Evolutionary conservation across 2,797 vertebrate species (phyloP).

Genomic region (Parauchenoglanis punctatus): DNA sequence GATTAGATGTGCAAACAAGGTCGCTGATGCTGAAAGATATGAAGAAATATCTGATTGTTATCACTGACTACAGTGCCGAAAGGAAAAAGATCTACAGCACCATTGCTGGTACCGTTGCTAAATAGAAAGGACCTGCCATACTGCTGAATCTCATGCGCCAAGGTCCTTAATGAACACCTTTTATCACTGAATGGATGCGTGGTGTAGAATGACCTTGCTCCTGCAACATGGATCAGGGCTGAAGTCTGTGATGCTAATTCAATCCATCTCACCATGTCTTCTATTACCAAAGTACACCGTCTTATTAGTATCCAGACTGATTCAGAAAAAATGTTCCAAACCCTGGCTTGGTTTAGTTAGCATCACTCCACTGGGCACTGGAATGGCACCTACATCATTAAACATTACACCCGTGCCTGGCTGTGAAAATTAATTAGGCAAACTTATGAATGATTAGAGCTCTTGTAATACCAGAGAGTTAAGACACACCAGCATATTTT

Average conservation of each 20-base stretch:
- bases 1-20: not conserved
- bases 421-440: not conserved
- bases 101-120: not conserved
- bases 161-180: not conserved
- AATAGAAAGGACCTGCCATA: not conserved
- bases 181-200: not conserved
- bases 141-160: too few relatives aligned
- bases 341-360: not conserved
- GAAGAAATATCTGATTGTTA: not conserved
- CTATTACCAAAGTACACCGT: not conserved
- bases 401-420: not conserved
- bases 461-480: not conserved
- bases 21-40: not conserved
- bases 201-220: not conserved
- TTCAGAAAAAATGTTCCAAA: not conserved
- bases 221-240: not conserved
- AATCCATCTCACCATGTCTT: not conserved
- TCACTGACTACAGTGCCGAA: not conserved
- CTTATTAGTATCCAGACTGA: not conserved
- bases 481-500: not conserved
- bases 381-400: slow-evolving; percentile 6
- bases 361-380: not conserved
- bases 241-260: not conserved
- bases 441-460: not conserved
- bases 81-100: not conserved